Percentiles rank a stretch among this genome's conserved stretches.
These are phyloP conservation scores for Pheucticus melanocephalus DNA, from an alignment of 2,113 vertebrate genomes.

Conservation along the genomic window DNA sequence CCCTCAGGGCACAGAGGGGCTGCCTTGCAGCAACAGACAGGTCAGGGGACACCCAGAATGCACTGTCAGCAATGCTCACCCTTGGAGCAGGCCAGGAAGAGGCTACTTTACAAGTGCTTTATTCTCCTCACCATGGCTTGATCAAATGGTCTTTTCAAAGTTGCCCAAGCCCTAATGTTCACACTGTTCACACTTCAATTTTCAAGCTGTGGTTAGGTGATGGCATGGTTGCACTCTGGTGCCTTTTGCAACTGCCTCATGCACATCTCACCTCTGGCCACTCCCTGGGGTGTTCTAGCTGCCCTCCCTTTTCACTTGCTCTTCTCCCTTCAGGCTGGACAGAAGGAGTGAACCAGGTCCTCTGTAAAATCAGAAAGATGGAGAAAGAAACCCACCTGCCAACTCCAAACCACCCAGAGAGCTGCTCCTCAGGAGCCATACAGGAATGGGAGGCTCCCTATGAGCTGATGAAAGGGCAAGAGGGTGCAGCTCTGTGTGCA, in stretches of 20 bases:
- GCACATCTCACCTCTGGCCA: neutral
- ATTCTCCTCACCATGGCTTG: neutral
- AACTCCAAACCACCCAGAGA: neutral
- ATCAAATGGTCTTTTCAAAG: neutral
- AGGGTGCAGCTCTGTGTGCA: fast-evolving
- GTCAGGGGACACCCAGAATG: neutral
- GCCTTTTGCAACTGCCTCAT: neutral
- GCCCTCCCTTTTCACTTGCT: neutral
- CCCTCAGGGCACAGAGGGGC: fast-evolving
- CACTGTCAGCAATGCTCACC: neutral
- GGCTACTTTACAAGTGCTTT: neutral
- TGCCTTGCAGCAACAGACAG: neutral
- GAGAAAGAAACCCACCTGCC: neutral
- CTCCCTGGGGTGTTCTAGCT: neutral
- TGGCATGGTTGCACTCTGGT: fast-evolving
- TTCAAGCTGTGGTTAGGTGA: neutral
- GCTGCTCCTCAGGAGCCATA: fast-evolving
- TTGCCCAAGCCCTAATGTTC: neutral
- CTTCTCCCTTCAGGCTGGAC: neutral
- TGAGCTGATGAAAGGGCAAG: neutral
- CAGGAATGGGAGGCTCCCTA: neutral
- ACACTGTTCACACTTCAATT: neutral
- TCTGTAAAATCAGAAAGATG: neutral
- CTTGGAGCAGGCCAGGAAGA: neutral
- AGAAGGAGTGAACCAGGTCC: neutral